phyloP scores from a whole-genome alignment of 2,888 invertebrate species.

The Candidula unifasciata region DNA sequence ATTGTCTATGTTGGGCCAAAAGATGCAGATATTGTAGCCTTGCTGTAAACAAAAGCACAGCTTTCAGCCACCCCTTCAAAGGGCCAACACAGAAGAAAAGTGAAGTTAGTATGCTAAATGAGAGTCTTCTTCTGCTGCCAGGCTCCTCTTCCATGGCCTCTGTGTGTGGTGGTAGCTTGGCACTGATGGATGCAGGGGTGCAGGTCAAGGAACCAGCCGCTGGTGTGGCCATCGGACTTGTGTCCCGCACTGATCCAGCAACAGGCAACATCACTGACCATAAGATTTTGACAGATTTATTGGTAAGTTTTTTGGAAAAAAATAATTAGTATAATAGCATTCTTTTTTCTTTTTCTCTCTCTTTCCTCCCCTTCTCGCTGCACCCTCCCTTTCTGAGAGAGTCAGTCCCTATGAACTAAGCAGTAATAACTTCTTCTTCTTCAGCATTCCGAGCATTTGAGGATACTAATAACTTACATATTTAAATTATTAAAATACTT shows the following conservation, averaged over 20 bases:
- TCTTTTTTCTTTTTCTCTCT: no score
- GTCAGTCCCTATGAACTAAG: no score
- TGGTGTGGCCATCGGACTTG: constrained; percentile 95
- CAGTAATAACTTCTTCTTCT: no score
- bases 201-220: constrained; percentile 87
- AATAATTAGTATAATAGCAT: background rate
- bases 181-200: constrained; percentile 97
- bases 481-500: no score
- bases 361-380: no score
- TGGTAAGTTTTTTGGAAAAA: constrained; percentile 81
- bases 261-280: constrained; percentile 83
- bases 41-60: background rate
- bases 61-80: background rate
- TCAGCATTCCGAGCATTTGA: no score
- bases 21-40: no score
- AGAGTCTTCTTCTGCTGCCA: constrained; percentile 71
- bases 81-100: background rate
- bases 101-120: background rate
- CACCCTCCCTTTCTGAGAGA: no score
- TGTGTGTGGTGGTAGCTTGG: constrained; percentile 95
- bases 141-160: constrained; percentile 99
- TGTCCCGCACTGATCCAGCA: constrained; percentile 81
- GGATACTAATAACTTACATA: no score
- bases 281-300: constrained; percentile 91
- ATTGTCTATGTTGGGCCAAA: no score